Conservation (phyloP, 2,888 invertebrate species). For the Thyatira batis region DNA sequence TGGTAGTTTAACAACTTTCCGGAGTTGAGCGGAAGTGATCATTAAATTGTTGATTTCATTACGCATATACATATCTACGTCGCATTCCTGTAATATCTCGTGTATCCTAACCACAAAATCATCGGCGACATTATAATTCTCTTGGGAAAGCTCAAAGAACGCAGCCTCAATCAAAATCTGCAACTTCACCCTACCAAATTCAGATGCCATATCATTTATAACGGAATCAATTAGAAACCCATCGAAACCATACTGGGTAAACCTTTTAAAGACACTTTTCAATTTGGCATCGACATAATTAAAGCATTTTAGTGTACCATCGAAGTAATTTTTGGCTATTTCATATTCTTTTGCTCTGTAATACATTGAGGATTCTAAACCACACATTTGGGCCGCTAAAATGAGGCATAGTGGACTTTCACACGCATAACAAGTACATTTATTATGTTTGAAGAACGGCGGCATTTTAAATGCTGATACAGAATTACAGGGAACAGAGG, state of each 20-base stretch:
- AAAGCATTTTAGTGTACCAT: conserved; percentile 45
- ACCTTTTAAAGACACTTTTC: conserved; percentile 18
- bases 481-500: conserved; percentile 32
- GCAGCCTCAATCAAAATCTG: conserved; percentile 55
- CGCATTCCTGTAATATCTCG: conserved; percentile 45
- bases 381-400: conserved; percentile 38
- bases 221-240: conserved; percentile 41
- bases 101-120: conserved; percentile 53
- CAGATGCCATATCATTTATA: conserved; percentile 20
- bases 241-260: conserved; percentile 28
- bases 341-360: conserved; percentile 53
- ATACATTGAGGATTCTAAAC: conserved; percentile 56
- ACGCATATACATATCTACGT: conserved; percentile 35
- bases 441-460: conserved; percentile 46
- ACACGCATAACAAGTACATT: conserved; percentile 58
- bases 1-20: conserved; percentile 28
- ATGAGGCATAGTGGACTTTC: conserved; percentile 35
- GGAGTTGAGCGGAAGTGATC: conserved; percentile 46
- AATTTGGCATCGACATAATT: conserved; percentile 39
- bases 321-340: conserved; percentile 61
- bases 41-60: conserved; percentile 61
- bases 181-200: conserved; percentile 39
- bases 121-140: conserved; percentile 43
- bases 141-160: conserved; percentile 52
- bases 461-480: conserved; percentile 50